These are phyloP conservation scores for Odontophorus gujanensis DNA, from an alignment of 2,113 vertebrate species.

Conservation along the genomic window DNA sequence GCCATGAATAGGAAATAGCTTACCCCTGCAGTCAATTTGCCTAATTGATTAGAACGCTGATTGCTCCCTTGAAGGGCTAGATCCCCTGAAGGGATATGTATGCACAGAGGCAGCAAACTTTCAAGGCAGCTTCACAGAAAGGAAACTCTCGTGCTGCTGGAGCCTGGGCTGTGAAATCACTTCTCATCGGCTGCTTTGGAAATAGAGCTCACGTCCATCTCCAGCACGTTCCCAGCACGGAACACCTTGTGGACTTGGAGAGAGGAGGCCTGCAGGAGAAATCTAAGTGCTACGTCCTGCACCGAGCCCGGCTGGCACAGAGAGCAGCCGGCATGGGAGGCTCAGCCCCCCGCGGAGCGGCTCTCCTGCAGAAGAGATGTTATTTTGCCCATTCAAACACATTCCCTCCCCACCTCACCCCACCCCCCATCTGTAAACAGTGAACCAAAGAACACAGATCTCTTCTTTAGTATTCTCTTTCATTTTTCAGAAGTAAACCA, in stretches of 20 bases:
- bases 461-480: background rate
- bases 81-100: background rate
- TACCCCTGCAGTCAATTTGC: slow-evolving; percentile 36
- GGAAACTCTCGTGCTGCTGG: background rate
- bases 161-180: background rate
- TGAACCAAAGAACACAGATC: background rate
- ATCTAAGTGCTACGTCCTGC: fast-evolving
- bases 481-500: fast-evolving
- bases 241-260: fast-evolving
- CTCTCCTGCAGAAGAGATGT: background rate
- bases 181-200: fast-evolving
- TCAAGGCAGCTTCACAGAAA: background rate
- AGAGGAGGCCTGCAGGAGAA: background rate
- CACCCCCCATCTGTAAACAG: background rate
- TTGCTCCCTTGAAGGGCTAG: background rate
- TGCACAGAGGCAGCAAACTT: background rate
- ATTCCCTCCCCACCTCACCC: too few species aligned
- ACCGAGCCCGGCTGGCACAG: background rate
- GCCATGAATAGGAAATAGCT: slow-evolving; percentile 29
- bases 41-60: slow-evolving; percentile 68
- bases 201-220: fast-evolving
- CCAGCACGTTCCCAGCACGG: background rate
- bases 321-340: background rate
- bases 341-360: background rate
- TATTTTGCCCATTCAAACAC: background rate